Percentiles rank a stretch among this genome's conserved stretches.
Conservation (phyloP, 2,797 vertebrate genomes). For the Anguilla marmorata region DNA sequence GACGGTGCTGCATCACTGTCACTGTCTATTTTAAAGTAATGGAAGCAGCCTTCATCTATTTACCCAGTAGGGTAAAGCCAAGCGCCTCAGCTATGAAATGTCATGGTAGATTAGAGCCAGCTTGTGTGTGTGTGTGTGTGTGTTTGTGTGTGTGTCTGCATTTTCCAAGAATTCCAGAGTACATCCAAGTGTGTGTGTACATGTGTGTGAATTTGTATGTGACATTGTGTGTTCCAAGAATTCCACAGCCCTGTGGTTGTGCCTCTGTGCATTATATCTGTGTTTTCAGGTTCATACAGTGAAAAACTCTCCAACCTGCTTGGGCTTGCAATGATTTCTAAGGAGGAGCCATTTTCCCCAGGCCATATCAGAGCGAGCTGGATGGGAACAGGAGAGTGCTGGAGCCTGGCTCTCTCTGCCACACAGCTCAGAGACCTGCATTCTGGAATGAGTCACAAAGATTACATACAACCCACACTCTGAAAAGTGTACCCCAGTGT, state of each 20-base stretch:
- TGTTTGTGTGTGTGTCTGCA: not conserved
- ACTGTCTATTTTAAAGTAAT: not conserved
- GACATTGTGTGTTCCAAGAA: not conserved
- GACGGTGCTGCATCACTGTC: not conserved
- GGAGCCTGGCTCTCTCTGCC: not conserved
- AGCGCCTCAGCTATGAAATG: slow-evolving; percentile 42
- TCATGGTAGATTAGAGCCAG: not conserved
- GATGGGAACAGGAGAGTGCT: slow-evolving; percentile 1
- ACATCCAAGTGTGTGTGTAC: not conserved
- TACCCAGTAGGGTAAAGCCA: not conserved
- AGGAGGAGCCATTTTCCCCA: not conserved
- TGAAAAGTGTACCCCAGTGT: not conserved
- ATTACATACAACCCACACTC: not conserved
- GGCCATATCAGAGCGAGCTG: not conserved
- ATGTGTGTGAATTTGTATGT: not conserved
- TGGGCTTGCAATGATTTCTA: slow-evolving; percentile 23
- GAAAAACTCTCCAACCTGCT: slow-evolving; percentile 24
- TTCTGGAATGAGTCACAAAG: not conserved
- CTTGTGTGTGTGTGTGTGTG: not conserved
- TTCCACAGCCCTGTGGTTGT: not conserved
- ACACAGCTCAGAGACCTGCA: not conserved
- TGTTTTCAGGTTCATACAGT: not conserved
- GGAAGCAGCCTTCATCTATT: not conserved
- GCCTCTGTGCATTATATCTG: slow-evolving; percentile 7
- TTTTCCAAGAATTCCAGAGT: no score